Conservation (phyloP, 1,140 invertebrate genomes). For the Rhopalosiphum maidis region DNA sequence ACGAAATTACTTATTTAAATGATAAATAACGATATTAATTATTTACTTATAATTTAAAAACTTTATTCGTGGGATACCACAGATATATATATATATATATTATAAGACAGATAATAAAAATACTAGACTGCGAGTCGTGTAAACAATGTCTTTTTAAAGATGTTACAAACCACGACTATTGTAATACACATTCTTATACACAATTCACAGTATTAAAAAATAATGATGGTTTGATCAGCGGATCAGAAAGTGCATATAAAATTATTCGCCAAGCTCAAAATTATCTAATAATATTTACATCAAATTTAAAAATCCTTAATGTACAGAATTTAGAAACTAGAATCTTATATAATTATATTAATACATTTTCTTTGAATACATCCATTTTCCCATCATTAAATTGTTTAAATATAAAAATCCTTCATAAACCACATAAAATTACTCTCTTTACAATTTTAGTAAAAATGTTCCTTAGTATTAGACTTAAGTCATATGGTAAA, state of each 20-base stretch:
- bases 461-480: not conserved
- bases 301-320: not conserved
- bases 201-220: not conserved
- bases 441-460: not conserved
- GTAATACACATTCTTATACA: not conserved
- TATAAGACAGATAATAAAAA: not conserved
- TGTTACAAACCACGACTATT: not conserved
- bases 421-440: not conserved
- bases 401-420: not conserved
- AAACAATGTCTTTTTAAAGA: conserved; percentile 15
- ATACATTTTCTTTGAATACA: not conserved
- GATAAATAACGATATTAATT: no score
- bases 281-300: not conserved
- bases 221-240: not conserved
- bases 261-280: not conserved
- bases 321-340: not conserved
- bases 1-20: no score
- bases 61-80: no score
- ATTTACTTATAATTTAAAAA: no score
- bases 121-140: not conserved
- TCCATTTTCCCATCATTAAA: not conserved
- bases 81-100: no score
- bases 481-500: not conserved
- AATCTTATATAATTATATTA: not conserved
- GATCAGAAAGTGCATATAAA: not conserved